Evolutionary conservation across 2,113 vertebrate genomes (phyloP), one percentile per base, ranked within the genome.

Genomic region (Hystrix brachyura): DNA sequence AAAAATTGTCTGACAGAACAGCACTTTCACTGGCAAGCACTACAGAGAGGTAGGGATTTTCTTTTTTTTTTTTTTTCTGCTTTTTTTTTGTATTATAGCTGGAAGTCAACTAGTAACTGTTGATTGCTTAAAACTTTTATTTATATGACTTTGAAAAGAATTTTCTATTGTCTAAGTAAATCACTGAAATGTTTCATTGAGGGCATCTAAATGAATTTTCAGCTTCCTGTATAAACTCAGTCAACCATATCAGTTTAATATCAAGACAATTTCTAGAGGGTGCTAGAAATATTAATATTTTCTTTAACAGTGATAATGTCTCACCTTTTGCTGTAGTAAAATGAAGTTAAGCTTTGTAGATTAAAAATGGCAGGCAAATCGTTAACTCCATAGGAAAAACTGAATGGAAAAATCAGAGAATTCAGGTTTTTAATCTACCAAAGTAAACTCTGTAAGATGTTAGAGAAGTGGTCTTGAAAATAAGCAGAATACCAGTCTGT

Each of bases 201-300:
- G 7, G 6, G 13, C 4, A 82, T 55, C 71, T 62, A 92, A 88
- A 81, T 64, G 21, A 93, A 74, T 21, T 84, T 86, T 94, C 72
- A 84, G 9, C 23, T 96, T 62, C 65, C 43, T 71, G 11, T 88
- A 46, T 72, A 90, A 94, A 97, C 91, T 91, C 62, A 89, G 55
- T 82, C 38, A 91, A 60, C 53, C 82, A 13, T 64, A 38, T 32
- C 51, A 74, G 21, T 87, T 67, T 72, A n/a, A 51, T 51, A 71
- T 53, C 25, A 27, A 78, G 65, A 90, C 5, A 32, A 34, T 55
- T 86, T 65, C 55, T 51, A 65, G 15, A 93, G 0, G 29, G 2
- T 34, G 43, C 32, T 43, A 29, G 48, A 88, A 81, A 78, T 38
- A 94, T 57, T 87, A 71, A 72, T 34, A 46, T 69, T 83, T 57